Evolutionary conservation across 2,888 invertebrate genomes (phyloP), one percentile per base, ranked within the genome.

Genomic region (Smittia aterrima): DNA sequence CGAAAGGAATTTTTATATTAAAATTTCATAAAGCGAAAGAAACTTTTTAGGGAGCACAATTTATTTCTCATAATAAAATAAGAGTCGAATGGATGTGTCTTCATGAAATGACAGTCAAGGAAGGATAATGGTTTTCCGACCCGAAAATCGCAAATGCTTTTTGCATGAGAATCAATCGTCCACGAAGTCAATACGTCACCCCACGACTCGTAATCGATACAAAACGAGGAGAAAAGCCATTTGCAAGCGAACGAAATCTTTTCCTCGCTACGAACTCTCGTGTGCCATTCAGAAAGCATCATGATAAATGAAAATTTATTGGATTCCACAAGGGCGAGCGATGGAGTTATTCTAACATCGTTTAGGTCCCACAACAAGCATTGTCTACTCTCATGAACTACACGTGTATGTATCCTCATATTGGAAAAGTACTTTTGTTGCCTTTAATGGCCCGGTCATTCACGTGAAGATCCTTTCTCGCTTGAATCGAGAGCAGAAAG

Each of bases 261-360:
- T 47, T n/a, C 11, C 20, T 64, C 22, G 58, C 27, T 64, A 9
- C 64, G 6, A 18, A 7, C 64, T 27, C 22, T 64, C 22, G 9
- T 64, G n/a, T 64, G 6, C 38, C 38, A 72, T 38, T 72, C 22
- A 40, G 38, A 72, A 24, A 32, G 62, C 53, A 71, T 71, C 70
- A 71, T 27, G 40, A 72, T 22, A 62, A 72, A 72, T 72, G 72
- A 62, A 72, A 54, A 72, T 72, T 72, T 72, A 72, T 72, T 72
- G 62, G 72, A 62, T 72, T 72, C 53, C 25, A 64, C 66, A 40
- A 66, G 25, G 66, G 25, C 9, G 40, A 40, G 32, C 58, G 58
- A 58, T 9, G 58, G 38, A 66, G 38, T 66, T 27, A 38, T 66
- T 66, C 25, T 32, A 38, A 70, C 66, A 40, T 66, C 66, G 40